A percentile compares a stretch with the other conserved stretches of the same genome.
These are phyloP conservation scores for Drosophila jambulina DNA, from an alignment of 1,140 invertebrate species.

Conservation along the genomic window DNA sequence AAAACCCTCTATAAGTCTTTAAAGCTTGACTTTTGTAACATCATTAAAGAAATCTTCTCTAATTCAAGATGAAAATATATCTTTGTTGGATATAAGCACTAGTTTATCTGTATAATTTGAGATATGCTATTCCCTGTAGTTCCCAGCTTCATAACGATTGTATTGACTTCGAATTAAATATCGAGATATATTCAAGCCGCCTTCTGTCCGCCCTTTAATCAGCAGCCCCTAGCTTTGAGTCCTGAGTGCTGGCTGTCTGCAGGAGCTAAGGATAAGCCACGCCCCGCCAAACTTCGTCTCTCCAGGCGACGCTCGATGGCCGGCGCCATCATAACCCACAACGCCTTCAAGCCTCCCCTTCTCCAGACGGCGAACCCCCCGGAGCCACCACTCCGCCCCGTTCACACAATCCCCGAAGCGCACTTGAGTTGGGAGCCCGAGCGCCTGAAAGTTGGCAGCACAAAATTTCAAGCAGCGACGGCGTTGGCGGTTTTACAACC, in stretches of 20 bases:
- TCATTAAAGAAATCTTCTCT: too few species aligned
- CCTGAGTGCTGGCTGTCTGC: constrained; percentile 23
- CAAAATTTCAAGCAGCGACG: constrained; percentile 69
- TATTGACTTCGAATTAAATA: neutral
- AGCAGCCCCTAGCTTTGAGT: constrained; percentile 5
- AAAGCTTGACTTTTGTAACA: neutral
- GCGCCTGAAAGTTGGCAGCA: constrained; percentile 75
- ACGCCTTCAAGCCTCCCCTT: constrained; percentile 43
- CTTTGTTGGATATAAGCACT: neutral
- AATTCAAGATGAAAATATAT: neutral
- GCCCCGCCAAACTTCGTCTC: constrained; percentile 40
- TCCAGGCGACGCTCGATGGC: constrained; percentile 65
- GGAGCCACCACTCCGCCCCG: neutral
- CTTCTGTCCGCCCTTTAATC: constrained; percentile 4
- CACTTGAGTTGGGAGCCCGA: constrained; percentile 73
- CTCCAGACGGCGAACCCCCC: neutral
- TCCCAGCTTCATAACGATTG: neutral
- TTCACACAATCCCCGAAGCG: constrained; percentile 64
- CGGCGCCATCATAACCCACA: constrained; percentile 76
- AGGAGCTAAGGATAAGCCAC: constrained; percentile 26
- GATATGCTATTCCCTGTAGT: neutral
- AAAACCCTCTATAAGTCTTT: too few species aligned
- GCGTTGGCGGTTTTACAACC: constrained; percentile 79
- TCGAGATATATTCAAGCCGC: neutral
- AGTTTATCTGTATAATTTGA: neutral